phyloP scores from a whole-genome alignment of 2,888 invertebrate genomes.

The Agriopis aurantiaria region DNA sequence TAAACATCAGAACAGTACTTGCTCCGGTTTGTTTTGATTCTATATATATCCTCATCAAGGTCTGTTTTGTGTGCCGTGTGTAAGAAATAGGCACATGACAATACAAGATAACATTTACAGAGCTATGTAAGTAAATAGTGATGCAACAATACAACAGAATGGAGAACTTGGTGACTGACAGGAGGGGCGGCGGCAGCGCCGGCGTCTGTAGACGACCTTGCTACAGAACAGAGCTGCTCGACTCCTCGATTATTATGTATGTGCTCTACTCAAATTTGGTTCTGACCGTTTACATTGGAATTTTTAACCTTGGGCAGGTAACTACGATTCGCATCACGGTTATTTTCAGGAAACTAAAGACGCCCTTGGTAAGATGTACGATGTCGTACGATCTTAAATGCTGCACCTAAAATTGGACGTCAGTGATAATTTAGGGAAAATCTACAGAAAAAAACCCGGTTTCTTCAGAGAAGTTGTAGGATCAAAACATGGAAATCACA shows the following conservation, averaged over 20 bases:
- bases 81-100: slow-evolving; percentile 20
- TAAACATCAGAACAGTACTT: background rate
- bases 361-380: background rate
- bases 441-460: background rate
- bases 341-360: background rate
- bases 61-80: slow-evolving; percentile 14
- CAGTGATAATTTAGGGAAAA: background rate
- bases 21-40: slow-evolving; percentile 7
- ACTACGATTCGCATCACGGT: background rate
- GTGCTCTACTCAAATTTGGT: background rate
- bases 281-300: background rate
- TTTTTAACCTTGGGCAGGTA: too few species aligned
- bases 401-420: background rate
- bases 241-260: slow-evolving; percentile 30
- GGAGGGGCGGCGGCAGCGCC: slow-evolving; percentile 56
- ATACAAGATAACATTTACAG: slow-evolving; percentile 25
- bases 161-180: slow-evolving; percentile 58
- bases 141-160: slow-evolving; percentile 37
- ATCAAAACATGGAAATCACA: background rate
- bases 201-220: slow-evolving; percentile 53
- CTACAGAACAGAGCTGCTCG: slow-evolving; percentile 23
- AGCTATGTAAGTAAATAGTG: slow-evolving; percentile 43
- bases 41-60: slow-evolving; percentile 22
- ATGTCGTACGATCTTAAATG: background rate
- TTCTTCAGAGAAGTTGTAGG: background rate